Base-by-base conservation (phyloP, 2,888 invertebrate species). In the Melanostoma scalare region DNA sequence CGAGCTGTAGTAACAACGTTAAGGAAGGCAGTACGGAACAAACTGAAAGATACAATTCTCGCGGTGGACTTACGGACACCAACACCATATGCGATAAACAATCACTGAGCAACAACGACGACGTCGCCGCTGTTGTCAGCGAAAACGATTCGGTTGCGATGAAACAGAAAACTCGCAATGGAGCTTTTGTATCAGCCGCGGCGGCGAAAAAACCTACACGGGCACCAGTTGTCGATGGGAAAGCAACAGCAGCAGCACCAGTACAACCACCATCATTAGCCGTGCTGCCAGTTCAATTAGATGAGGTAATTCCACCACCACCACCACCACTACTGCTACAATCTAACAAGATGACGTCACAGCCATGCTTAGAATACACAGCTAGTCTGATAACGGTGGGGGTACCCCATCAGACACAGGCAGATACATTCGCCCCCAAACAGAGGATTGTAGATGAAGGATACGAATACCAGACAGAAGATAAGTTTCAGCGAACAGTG, bases 11-110 rank as follows among this genome's bases (percentile, higher is more conserved):
- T 20, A 61, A 53, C 30, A 80, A 60, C 82, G 56, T 74, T 56
- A 73, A 78, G 63, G 52, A 58, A 74, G 73, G 63, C 78, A 78
- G 82, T 42, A 82, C 82, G 73, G 65, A 82, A 82, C 63, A 40
- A 63, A 82, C 82, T 82, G 58, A 82, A 73, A 77, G 52, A 40
- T 30, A 40, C 48, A 69, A 63, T 78, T 50, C 72, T 73, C 68
- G 63, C 73, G 40, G n/a, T 52, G 46, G 63, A 73, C 61, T 53
- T 81, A 40, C 68, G 56, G 68, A 63, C 82, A 63, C 68, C 61
- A 53, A 61, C 63, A 68, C 73, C 56, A 58, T 58, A 63, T 56
- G 63, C 78, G 73, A 82, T 73, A 82, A 68, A 77, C 72, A 77
- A 73, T 77, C 82, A 52, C 72, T 60, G 68, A 78, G 46, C 9